Percentiles rank a stretch among this genome's conserved stretches.
These are phyloP conservation scores for Drosophila fungiperda DNA, from an alignment of 2,888 invertebrate genomes.

Conservation along the genomic window DNA sequence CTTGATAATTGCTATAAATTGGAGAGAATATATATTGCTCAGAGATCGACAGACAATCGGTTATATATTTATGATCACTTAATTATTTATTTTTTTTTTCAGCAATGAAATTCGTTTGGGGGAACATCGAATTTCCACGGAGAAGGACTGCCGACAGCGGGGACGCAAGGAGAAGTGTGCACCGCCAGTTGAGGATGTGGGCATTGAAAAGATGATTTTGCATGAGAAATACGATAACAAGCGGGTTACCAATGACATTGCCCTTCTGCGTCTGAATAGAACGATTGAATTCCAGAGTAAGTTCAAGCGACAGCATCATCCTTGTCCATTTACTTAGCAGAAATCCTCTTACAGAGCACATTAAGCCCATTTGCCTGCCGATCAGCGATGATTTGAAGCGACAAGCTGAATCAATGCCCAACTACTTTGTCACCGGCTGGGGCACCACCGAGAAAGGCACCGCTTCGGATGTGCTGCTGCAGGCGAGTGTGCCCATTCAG, in stretches of 20 bases:
- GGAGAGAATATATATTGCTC: background rate
- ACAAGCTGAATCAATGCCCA: conserved; percentile 45
- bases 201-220: conserved; percentile 65
- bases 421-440: conserved; percentile 76
- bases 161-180: conserved; percentile 70
- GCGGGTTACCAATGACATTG: conserved; percentile 68
- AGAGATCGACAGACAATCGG: background rate
- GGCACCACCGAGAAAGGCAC: conserved; percentile 77
- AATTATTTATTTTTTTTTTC: background rate
- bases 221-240: conserved; percentile 63
- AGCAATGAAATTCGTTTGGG: conserved; percentile 75
- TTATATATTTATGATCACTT: background rate
- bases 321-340: background rate
- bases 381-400: conserved; percentile 62
- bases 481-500: conserved; percentile 68
- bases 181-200: conserved; percentile 69
- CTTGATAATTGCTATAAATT: background rate
- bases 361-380: conserved; percentile 75
- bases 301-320: background rate
- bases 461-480: conserved; percentile 70
- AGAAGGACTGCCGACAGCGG: conserved; percentile 64
- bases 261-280: conserved; percentile 66
- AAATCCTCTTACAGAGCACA: conserved; percentile 53
- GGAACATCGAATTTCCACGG: conserved; percentile 73
- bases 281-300: conserved; percentile 68